Conservation (phyloP, 1,140 invertebrate species). For the Drosophila hydei region DNA sequence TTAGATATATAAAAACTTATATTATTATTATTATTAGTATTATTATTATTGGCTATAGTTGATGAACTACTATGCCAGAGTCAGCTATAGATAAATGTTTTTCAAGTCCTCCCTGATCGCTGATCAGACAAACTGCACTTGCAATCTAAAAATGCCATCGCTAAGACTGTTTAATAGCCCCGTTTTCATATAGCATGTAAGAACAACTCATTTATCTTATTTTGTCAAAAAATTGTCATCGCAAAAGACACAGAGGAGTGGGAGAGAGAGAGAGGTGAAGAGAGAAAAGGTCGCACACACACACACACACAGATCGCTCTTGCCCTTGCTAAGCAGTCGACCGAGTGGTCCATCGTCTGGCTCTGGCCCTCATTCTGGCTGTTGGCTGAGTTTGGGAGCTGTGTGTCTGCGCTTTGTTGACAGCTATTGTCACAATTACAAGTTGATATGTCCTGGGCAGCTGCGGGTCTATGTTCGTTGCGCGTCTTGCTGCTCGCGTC, state of each 20-base stretch:
- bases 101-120: too few species aligned
- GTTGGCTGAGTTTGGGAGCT: background rate
- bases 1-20: slow-evolving; percentile 2
- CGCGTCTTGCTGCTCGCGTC: slow-evolving; percentile 39
- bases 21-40: too few species aligned
- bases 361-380: background rate
- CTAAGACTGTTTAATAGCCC: background rate
- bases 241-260: slow-evolving; percentile 18
- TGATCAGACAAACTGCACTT: background rate
- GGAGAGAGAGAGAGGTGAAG: background rate
- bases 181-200: slow-evolving; percentile 1
- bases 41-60: too few species aligned
- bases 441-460: slow-evolving; percentile 78
- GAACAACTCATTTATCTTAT: slow-evolving; percentile 78
- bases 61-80: too few species aligned
- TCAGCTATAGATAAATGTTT: too few species aligned
- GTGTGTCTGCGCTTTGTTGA: slow-evolving; percentile 62
- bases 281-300: slow-evolving; percentile 35
- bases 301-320: slow-evolving; percentile 26
- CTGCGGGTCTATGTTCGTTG: slow-evolving; percentile 34
- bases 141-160: background rate
- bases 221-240: slow-evolving; percentile 80
- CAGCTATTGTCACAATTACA: slow-evolving; percentile 82
- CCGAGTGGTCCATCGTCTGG: slow-evolving; percentile 43
- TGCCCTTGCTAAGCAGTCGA: slow-evolving; percentile 62